These are phyloP conservation scores for Trachelus stipa DNA, from an alignment of 2,888 invertebrate genomes.

Conservation along the genomic window DNA sequence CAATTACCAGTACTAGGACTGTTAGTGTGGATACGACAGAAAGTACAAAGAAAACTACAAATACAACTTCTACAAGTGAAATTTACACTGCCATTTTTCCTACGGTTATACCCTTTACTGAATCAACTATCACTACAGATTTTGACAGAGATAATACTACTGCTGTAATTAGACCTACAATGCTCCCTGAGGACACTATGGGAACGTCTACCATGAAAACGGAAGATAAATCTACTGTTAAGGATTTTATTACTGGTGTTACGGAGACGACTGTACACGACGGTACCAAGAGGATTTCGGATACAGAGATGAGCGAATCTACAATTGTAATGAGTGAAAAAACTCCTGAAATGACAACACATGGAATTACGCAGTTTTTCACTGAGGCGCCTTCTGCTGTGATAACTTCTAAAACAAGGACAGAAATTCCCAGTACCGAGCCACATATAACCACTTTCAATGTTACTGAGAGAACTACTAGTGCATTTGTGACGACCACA, in stretches of 20 bases:
- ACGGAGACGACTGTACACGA: background rate
- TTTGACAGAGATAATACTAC: constrained; percentile 1
- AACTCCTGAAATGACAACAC: constrained; percentile 14
- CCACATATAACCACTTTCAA: background rate
- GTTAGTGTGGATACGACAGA: background rate
- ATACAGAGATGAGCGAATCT: constrained; percentile 25
- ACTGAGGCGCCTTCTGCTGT: background rate
- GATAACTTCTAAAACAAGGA: background rate
- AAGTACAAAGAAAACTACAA: constrained; percentile 22
- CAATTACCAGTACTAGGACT: background rate
- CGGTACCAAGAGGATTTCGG: background rate
- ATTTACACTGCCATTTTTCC: constrained; percentile 43
- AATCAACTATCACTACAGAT: constrained; percentile 6
- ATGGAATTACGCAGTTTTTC: background rate
- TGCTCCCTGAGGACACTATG: background rate
- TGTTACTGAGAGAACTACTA: background rate
- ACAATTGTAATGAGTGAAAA: constrained; percentile 24
- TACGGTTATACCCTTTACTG: constrained; percentile 13
- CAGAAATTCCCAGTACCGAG: background rate
- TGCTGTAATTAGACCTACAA: background rate
- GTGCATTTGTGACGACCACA: background rate
- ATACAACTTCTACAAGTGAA: constrained; percentile 43
- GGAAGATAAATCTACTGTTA: background rate
- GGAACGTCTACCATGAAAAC: background rate
- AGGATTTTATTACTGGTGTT: background rate